Conservation (phyloP, 92 coral and sea anemone species). For the Palythoa caribaeorum region DNA sequence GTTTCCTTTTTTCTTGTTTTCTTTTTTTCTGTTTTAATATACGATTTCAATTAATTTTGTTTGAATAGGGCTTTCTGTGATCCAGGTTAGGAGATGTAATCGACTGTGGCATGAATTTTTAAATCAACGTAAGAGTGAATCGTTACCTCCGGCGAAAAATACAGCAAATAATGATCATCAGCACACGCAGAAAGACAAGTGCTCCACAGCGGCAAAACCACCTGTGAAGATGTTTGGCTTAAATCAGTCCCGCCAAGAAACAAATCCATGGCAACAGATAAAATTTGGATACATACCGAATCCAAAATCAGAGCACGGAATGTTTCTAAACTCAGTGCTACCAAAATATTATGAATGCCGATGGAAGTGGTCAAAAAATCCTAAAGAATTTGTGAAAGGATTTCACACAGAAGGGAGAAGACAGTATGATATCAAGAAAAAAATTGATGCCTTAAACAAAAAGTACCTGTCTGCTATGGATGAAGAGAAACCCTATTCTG, state of each 20-base stretch:
- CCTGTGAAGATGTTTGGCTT: background rate
- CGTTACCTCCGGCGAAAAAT: background rate
- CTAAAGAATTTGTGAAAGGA: background rate
- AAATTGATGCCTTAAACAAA: background rate
- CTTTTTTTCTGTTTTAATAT: too few species aligned
- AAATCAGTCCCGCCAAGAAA: background rate
- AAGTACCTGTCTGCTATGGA: background rate
- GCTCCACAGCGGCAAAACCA: background rate
- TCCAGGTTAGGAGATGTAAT: too few species aligned
- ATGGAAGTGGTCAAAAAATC: conserved; percentile 1
- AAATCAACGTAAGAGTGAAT: background rate
- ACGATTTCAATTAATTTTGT: too few species aligned
- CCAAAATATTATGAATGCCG: background rate
- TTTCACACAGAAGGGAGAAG: background rate
- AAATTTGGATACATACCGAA: conserved; percentile 4
- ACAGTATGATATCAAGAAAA: background rate
- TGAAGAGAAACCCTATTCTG: background rate
- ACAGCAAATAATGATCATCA: background rate
- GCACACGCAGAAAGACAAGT: background rate
- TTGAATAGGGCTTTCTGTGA: too few species aligned
- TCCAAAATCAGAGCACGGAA: background rate
- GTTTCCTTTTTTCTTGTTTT: too few species aligned
- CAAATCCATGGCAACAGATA: background rate
- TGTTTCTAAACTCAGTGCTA: background rate
- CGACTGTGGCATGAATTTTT: background rate